Conservation (phyloP, 2,113 vertebrate species). For the Leucoraja erinaceus region DNA sequence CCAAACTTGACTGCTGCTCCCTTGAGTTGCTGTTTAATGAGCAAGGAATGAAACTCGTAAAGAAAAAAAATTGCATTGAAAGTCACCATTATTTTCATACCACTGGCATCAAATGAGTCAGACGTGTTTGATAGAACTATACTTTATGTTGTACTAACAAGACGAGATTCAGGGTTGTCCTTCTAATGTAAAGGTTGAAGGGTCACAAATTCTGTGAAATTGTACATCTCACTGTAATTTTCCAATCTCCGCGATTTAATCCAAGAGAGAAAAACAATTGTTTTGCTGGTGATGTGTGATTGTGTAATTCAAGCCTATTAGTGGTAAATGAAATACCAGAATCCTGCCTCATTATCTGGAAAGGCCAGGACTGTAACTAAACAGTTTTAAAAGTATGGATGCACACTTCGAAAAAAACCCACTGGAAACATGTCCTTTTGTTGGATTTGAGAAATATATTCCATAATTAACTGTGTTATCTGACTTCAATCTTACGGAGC, state of each 20-base stretch:
- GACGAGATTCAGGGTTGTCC: constrained; percentile 2
- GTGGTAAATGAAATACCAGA: constrained; percentile 20
- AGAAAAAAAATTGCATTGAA: neutral
- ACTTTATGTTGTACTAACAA: neutral
- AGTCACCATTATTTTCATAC: neutral
- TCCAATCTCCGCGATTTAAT: constrained; percentile 28
- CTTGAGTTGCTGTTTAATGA: neutral
- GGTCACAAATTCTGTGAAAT: constrained; percentile 32
- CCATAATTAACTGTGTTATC: neutral
- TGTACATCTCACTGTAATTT: constrained; percentile 30
- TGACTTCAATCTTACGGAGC: neutral
- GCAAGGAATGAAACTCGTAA: neutral
- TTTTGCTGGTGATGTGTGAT: constrained; percentile 5
- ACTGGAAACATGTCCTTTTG: neutral
- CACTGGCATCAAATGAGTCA: neutral
- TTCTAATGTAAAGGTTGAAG: constrained; percentile 21
- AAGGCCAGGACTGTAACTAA: constrained; percentile 24
- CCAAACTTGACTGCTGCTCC: neutral
- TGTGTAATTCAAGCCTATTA: constrained; percentile 34
- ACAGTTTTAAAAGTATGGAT: constrained; percentile 19
- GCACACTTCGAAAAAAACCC: neutral
- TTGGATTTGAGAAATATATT: constrained; percentile 22
- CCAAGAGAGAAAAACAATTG: constrained; percentile 27
- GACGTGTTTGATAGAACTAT: neutral
- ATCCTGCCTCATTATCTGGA: constrained; percentile 26